phyloP scores from a whole-genome alignment of 2,797 vertebrate species.

The Loris lydekkerianus region DNA sequence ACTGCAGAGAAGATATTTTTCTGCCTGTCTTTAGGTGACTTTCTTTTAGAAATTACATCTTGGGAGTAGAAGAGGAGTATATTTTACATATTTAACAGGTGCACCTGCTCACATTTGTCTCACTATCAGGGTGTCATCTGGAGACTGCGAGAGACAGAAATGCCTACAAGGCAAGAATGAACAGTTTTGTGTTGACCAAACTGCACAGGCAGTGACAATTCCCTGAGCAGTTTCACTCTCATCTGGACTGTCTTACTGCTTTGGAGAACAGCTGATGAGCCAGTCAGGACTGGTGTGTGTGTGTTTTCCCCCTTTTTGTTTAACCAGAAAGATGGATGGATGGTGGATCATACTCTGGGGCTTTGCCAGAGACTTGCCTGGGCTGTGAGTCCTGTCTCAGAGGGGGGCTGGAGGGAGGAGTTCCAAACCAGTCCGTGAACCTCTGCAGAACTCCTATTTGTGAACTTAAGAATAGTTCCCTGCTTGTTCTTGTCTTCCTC shows the following conservation, averaged over 20 bases:
- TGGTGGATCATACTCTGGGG: neutral
- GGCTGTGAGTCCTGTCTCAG: neutral
- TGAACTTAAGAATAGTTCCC: neutral
- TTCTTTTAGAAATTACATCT: slow-evolving; percentile 68
- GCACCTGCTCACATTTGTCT: slow-evolving; percentile 68
- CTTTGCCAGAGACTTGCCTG: neutral
- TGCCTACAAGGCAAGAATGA: slow-evolving; percentile 72
- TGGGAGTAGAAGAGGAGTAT: slow-evolving; percentile 50
- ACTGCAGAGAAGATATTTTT: neutral
- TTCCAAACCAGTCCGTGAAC: neutral
- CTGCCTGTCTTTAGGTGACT: slow-evolving; percentile 78
- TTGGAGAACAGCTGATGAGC: slow-evolving; percentile 29
- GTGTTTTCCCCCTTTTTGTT: neutral
- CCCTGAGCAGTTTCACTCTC: slow-evolving; percentile 13
- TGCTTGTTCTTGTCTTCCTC: slow-evolving; percentile 15
- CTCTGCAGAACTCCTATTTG: neutral
- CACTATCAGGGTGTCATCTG: slow-evolving; percentile 70
- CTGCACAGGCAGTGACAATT: slow-evolving; percentile 65
- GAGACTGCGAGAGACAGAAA: slow-evolving; percentile 72
- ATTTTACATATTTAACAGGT: slow-evolving; percentile 80
- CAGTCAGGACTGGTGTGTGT: neutral
- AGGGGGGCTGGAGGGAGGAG: neutral
- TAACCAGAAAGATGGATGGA: neutral
- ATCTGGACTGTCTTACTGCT: slow-evolving; percentile 5
- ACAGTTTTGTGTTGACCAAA: slow-evolving; percentile 61